phyloP scores from a whole-genome alignment of 1,140 invertebrate genomes.

The Bombus balteatus region DNA sequence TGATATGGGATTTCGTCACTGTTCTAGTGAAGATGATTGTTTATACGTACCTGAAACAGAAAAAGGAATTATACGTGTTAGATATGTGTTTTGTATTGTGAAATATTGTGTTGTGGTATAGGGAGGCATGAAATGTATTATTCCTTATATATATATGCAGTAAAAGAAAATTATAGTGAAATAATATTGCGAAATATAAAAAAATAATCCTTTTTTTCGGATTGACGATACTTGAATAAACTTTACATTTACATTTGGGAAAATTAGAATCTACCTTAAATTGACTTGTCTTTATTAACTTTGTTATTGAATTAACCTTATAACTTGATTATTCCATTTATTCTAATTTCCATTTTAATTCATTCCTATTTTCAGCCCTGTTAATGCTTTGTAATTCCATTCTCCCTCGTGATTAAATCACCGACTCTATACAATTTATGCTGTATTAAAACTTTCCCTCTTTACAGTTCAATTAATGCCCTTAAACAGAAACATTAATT shows the following conservation, averaged over 20 bases:
- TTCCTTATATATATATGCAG: background rate
- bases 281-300: background rate
- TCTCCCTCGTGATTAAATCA: background rate
- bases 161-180: no score
- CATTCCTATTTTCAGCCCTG: background rate
- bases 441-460: background rate
- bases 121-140: background rate
- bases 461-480: background rate
- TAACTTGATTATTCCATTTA: background rate
- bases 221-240: no score
- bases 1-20: background rate
- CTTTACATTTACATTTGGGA: no score
- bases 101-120: no score
- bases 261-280: no score
- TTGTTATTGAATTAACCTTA: background rate
- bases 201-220: no score
- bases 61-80: background rate
- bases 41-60: conserved; percentile 45
- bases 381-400: background rate
- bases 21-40: background rate
- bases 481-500: background rate
- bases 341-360: background rate
- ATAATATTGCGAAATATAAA: background rate
- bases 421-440: background rate
- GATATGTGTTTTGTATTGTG: background rate